Evolutionary conservation across 1,140 invertebrate species (phyloP), one percentile per base, ranked within the genome.

Genomic region (Pseudomyrmex cubaensis): DNA sequence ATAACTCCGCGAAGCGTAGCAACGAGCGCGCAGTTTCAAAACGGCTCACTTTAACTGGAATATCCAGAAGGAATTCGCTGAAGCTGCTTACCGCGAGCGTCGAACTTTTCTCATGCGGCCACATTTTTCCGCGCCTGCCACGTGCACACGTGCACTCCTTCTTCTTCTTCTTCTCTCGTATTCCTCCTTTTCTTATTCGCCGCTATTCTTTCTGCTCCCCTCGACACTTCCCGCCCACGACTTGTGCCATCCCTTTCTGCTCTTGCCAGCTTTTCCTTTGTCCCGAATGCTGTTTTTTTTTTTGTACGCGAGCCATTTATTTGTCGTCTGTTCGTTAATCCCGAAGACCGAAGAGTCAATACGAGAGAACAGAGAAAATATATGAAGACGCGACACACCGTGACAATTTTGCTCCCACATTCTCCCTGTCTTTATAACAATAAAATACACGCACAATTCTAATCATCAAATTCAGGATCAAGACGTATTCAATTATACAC

Each of bases 281-380:
- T 83, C 15, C 44, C 35, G 48, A 4, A 22, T 61, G 12, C 17
- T 63, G 61, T 75, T 83, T 35, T 35, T 35, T 35, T 35, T 35
- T 83, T 83, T 59, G 61, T 83, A 75, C 59, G n/a, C 50, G 59
- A 61, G 17, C 82, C 46, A 84, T 84, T 83, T 84, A 78, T 84
- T 84, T 78, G 74, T 78, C 82, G 69, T 61, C 48, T 57, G 82
- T 84, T 84, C 63, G 82, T 84, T 84, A 78, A 78, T 54, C 75
- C 48, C 50, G 20, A 72, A 46, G 46, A 35, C 61, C 46, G 25
- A 35, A 35, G 62, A 67, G 63, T 69, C 75, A 48, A 78, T 78
- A 78, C 20, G 25, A 22, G 25, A 35, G 63, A 78, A 35, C 35
- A 56, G 35, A 8, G 25, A 44, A 48, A 57, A 69, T 57, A 8